A percentile compares a stretch with the other conserved stretches of the same genome.
Evolutionary conservation across 2,113 vertebrate genomes (phyloP).

Genomic region (Clarias gariepinus): DNA sequence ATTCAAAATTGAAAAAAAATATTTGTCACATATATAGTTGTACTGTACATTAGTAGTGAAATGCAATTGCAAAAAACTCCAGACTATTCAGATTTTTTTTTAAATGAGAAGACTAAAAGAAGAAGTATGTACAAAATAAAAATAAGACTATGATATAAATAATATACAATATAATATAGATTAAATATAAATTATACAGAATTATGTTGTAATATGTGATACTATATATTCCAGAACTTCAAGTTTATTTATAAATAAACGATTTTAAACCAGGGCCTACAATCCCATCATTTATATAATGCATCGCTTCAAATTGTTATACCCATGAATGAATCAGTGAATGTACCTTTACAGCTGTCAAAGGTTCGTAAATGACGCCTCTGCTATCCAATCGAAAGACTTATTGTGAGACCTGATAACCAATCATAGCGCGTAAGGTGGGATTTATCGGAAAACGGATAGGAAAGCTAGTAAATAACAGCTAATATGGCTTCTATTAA

Average conservation of each 20-base stretch:
- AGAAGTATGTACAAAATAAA: too few species aligned
- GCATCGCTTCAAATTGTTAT: neutral
- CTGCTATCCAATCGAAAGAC: neutral
- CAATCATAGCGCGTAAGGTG: neutral
- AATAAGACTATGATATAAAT: too few species aligned
- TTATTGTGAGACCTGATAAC: neutral
- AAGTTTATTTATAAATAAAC: neutral
- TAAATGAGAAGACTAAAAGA: too few species aligned
- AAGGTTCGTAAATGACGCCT: neutral
- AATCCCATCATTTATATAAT: neutral
- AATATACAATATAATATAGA: too few species aligned
- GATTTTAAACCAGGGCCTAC: neutral
- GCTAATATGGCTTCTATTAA: slow-evolving; percentile 84
- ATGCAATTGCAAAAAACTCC: too few species aligned
- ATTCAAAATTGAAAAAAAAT: neutral
- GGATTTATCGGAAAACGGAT: too few species aligned
- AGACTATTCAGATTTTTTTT: too few species aligned
- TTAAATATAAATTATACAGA: too few species aligned
- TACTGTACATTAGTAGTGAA: too few species aligned
- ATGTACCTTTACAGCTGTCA: neutral
- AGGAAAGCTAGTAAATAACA: too few species aligned
- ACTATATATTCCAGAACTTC: neutral
- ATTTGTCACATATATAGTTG: too few species aligned
- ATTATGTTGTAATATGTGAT: neutral
- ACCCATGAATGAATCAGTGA: neutral